Evolutionary conservation across 2,797 vertebrate genomes (phyloP), one percentile per base, ranked within the genome.

Genomic region (Manis pentadactyla): DNA sequence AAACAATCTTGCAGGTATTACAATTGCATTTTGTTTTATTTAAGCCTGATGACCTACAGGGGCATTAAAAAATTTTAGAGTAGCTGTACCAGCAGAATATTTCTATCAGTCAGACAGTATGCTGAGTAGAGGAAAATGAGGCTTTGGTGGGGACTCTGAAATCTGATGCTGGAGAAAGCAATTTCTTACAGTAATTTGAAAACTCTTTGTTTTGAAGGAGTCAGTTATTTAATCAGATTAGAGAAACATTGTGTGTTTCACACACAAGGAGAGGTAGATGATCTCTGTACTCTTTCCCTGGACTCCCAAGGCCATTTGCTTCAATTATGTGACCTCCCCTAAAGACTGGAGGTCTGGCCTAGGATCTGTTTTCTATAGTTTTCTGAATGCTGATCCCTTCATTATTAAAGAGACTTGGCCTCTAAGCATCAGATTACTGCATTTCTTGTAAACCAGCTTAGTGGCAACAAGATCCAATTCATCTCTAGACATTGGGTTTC

Each of bases 371-470:
- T 94, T 83, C 93, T 95, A 29, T 88, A 83, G 87, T 75, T 88
- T 84, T 86, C 71, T 78, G 51, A 92, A 77, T 59, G 77, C 53
- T 53, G 86, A 74, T 71, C 64, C 81, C 68, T 63, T 64, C 91
- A 63, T 94, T 91, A 93, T 94, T 94, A 93, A 85, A 95, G 87
- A 92, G 93, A 64, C 68, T 87, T 64, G 51, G 93, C 78, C 92
- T 95, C 82, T 18, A 64, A 77, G 94, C 63, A 57, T 98, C 95
- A 85, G 92, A 77, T 98, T 95, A 94, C 97, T 23, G 15, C 71
- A 78, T 81, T 96, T 97, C 97, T 96, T 78, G 34, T 96, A 96
- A 97, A 97, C 37, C 86, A 75, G 96, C 75, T 97, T 96, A 97
- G 96, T 34, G 53, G 95, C 88, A 97, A 95, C 97, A 96, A 93